Conservation (phyloP, 2,113 vertebrate genomes). For the Chroicocephalus ridibundus region DNA sequence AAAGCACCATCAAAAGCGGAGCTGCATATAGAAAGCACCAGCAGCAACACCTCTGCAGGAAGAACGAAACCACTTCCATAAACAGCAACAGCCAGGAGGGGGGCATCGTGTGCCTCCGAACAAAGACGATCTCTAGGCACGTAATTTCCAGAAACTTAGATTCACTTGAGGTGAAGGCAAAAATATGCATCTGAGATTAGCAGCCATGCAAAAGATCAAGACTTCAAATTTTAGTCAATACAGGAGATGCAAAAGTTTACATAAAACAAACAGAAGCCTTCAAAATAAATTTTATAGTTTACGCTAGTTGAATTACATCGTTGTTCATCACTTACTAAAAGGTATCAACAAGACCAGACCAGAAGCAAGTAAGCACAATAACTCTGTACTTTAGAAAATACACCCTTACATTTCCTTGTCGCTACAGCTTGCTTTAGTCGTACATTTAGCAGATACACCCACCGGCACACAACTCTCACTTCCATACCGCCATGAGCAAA, state of each 20-base stretch:
- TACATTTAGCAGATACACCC: neutral
- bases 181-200: neutral
- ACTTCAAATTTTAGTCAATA: neutral
- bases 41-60: neutral
- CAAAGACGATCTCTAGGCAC: neutral
- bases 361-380: neutral
- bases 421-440: neutral
- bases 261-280: neutral
- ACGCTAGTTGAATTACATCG: neutral
- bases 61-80: neutral
- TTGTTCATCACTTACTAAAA: neutral
- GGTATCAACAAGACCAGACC: neutral
- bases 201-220: neutral
- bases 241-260: neutral
- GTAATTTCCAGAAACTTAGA: neutral
- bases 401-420: neutral
- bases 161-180: neutral
- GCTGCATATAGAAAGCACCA: neutral
- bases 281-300: neutral
- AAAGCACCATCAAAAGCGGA: neutral
- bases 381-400: neutral
- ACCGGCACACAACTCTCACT: neutral
- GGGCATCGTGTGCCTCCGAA: neutral
- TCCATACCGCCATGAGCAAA: neutral
- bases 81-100: neutral